Evolutionary conservation across 2,888 invertebrate genomes (phyloP).

Genomic region (Ethmia dodecea): DNA sequence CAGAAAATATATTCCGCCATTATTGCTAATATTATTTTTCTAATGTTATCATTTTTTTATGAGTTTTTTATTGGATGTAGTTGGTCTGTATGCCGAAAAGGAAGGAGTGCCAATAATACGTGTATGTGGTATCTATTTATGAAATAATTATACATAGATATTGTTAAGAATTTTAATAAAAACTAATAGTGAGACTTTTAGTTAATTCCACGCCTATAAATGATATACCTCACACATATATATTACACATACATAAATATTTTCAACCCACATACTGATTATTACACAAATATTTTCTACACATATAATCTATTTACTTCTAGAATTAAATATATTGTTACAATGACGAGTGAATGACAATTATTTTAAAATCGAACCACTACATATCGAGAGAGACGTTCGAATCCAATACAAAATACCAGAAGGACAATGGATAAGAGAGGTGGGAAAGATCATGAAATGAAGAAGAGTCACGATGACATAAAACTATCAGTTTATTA

Average conservation of each 20-base stretch:
- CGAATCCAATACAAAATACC: conserved; percentile 2
- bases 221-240: conserved; percentile 16
- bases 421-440: conserved; percentile 32
- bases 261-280: background rate
- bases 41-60: conserved; percentile 26
- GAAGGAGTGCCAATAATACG: conserved; percentile 58
- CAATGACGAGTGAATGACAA: too few species aligned
- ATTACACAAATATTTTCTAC: conserved; percentile 2
- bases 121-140: conserved; percentile 57
- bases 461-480: conserved; percentile 56
- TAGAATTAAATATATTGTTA: too few species aligned
- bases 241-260: conserved; percentile 5
- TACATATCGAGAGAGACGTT: too few species aligned
- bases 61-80: conserved; percentile 23
- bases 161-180: conserved; percentile 68
- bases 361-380: too few species aligned
- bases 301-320: too few species aligned
- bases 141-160: conserved; percentile 51
- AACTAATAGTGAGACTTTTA: conserved; percentile 46
- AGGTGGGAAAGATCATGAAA: conserved; percentile 41
- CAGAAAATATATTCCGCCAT: conserved; percentile 22
- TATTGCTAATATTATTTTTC: conserved; percentile 23
- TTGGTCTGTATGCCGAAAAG: conserved; percentile 43
- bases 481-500: conserved; percentile 72
- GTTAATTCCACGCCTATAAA: conserved; percentile 31